Percentiles rank a stretch among this genome's conserved stretches.
Conservation (phyloP, 2,113 vertebrate species). For the Seriola dumerili region DNA sequence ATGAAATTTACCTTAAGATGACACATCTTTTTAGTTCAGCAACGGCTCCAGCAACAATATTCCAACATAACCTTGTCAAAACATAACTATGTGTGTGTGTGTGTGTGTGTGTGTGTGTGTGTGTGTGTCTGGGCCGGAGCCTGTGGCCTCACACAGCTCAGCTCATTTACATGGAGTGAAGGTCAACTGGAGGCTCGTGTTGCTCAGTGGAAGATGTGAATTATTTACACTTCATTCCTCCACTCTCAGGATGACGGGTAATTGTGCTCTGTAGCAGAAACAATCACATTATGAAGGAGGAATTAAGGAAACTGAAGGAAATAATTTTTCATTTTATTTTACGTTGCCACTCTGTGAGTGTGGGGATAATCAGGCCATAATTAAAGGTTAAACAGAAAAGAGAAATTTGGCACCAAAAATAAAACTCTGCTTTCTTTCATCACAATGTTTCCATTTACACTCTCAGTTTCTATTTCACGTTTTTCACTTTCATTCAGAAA, state of each 20-base stretch:
- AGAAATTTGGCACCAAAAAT: too few relatives aligned
- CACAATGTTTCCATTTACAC: too few relatives aligned
- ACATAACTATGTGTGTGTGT: background rate
- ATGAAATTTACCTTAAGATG: background rate
- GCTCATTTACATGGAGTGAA: slow-evolving; percentile 53
- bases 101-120: too few relatives aligned
- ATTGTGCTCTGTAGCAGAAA: slow-evolving; percentile 9
- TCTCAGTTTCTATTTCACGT: too few relatives aligned
- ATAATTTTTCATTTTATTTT: background rate
- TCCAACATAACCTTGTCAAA: slow-evolving; percentile 32
- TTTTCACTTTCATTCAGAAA: too few relatives aligned
- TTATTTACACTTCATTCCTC: slow-evolving; percentile 34
- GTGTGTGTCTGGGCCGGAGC: slow-evolving; percentile 6
- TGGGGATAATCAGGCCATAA: background rate
- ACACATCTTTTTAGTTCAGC: slow-evolving; percentile 8
- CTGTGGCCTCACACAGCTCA: slow-evolving; percentile 9
- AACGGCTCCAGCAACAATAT: background rate
- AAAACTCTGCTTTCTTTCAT: too few relatives aligned
- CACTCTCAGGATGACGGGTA: background rate
- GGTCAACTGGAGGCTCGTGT: slow-evolving; percentile 37
- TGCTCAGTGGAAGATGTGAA: slow-evolving; percentile 30
- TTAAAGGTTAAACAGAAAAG: background rate
- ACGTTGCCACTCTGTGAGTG: background rate
- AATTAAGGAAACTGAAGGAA: background rate
- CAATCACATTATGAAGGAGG: background rate